Conservation (phyloP, 2,113 vertebrate genomes). For the Melospiza georgiana region DNA sequence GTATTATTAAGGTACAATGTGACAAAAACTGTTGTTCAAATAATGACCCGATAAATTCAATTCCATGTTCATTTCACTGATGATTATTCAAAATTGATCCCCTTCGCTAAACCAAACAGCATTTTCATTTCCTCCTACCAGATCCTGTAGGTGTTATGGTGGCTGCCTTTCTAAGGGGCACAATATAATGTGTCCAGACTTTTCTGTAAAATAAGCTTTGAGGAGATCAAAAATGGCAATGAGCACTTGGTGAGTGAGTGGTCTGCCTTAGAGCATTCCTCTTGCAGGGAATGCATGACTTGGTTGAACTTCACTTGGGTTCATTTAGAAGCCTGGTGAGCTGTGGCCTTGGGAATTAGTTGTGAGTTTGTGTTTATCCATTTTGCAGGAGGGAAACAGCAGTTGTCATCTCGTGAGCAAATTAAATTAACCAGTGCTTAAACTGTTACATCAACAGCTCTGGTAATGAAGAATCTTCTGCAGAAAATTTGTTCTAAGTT, state of each 20-base stretch:
- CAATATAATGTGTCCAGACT: background rate
- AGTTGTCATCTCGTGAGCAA: background rate
- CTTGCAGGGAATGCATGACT: background rate
- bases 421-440: background rate
- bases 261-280: background rate
- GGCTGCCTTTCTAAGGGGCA: background rate
- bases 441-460: background rate
- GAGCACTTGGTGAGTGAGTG: background rate
- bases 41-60: background rate
- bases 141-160: background rate
- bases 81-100: background rate
- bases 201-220: background rate
- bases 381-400: background rate
- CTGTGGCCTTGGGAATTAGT: background rate
- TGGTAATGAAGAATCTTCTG: background rate
- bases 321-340: background rate
- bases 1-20: accelerated
- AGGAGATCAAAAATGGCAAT: background rate
- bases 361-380: background rate
- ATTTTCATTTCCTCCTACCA: background rate
- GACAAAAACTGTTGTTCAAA: background rate
- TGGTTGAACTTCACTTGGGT: background rate
- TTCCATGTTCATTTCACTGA: background rate
- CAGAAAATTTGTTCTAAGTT: too few relatives aligned
- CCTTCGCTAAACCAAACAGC: background rate